Conservation (phyloP, 2,113 vertebrate genomes). For the Petrocephalus microphthalmus region DNA sequence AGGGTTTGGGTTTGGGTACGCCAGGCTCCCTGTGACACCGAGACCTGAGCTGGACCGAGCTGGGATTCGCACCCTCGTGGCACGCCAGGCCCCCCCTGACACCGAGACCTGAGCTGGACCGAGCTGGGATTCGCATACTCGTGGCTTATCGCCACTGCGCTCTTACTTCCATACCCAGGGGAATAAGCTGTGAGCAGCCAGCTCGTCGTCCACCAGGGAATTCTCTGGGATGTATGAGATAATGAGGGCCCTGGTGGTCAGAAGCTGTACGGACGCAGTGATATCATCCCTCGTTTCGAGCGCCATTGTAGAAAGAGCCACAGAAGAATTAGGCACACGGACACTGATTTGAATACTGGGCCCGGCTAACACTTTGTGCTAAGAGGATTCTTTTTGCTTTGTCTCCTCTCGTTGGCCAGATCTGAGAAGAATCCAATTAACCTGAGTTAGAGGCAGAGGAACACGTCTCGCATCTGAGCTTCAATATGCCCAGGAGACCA, state of each 20-base stretch:
- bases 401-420: slow-evolving; percentile 42
- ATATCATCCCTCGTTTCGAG: not conserved
- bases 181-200: slow-evolving; percentile 15
- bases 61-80: too few species aligned
- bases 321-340: slow-evolving; percentile 27
- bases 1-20: too few species aligned
- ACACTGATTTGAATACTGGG: slow-evolving; percentile 39
- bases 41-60: too few species aligned
- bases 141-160: not conserved
- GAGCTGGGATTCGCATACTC: too few species aligned
- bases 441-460: slow-evolving; percentile 56
- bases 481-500: slow-evolving; percentile 58
- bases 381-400: slow-evolving; percentile 35
- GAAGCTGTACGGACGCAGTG: slow-evolving; percentile 21
- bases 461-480: slow-evolving; percentile 43
- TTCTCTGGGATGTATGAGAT: slow-evolving; percentile 26
- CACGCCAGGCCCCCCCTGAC: not conserved
- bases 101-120: too few species aligned
- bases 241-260: slow-evolving; percentile 35
- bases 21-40: not conserved
- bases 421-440: slow-evolving; percentile 64
- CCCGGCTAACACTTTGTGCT: slow-evolving; percentile 42
- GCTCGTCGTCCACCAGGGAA: slow-evolving; percentile 25
- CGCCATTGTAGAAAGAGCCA: slow-evolving; percentile 14
- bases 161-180: slow-evolving; percentile 30